Percentiles rank a stretch among this genome's conserved stretches.
Conservation (phyloP, 23 tunicate genomes). For the Ciona savignyi region DNA sequence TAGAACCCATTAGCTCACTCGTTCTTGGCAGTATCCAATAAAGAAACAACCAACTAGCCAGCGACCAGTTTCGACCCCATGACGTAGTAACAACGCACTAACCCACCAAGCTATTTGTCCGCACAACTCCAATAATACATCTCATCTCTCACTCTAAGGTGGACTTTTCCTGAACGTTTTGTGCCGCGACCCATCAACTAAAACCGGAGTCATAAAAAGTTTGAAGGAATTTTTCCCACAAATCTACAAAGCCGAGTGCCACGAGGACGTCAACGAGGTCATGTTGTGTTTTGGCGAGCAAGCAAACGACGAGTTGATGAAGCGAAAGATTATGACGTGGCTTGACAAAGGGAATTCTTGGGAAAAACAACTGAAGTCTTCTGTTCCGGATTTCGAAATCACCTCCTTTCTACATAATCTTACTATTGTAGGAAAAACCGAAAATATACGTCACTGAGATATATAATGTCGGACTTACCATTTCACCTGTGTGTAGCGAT, state of each 20-base stretch:
- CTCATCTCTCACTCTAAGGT: no score
- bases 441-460: no score
- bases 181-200: background rate
- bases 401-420: background rate
- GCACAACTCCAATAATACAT: no score
- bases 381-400: background rate
- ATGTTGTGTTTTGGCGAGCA: background rate
- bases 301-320: background rate
- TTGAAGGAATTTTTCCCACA: background rate
- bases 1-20: no score
- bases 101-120: no score
- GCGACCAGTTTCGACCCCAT: no score
- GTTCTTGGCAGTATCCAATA: no score
- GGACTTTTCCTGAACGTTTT: background rate
- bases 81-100: no score
- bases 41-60: no score
- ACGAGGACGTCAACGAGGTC: background rate
- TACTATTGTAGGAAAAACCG: background rate
- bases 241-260: background rate
- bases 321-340: background rate
- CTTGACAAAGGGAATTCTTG: background rate
- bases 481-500: no score
- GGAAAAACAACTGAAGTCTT: background rate
- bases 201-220: background rate
- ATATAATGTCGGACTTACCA: no score